Evolutionary conservation across 2,797 vertebrate species (phyloP), one percentile per base, ranked within the genome.

Genomic region (Sylvia borin): DNA sequence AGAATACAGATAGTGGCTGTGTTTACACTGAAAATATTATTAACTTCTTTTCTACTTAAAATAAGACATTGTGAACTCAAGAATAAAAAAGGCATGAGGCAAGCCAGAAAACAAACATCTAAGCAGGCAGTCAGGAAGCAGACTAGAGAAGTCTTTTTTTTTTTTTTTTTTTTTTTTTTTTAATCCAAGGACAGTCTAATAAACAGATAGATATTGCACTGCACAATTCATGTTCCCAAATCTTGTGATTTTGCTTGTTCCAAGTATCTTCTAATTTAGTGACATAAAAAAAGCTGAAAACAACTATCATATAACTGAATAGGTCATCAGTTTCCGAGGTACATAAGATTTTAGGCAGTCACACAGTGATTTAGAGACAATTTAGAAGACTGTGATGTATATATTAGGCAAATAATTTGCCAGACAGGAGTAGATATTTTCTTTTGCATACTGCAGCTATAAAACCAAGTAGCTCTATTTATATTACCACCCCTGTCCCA

Each of bases 401-500:
- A 7, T 29, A 54, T 62, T 92, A 76, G 82, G 54, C 13, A 88
- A 88, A 60, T 53, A 73, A 57, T 70, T 77, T 77, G 5, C 25
- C 25, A 55, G 22, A 31, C 2, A 73, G 7, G 17, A 57, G 13
- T 38, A 70, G 24, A n/a, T 43, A 53, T 74, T 71, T 88, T 80
- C 36, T 66, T 53, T 62, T 7, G 25, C 34, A 45, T 38, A 20
- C 5, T 62, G 85, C 51, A 78, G 10, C n/a, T 66, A 21, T 40
- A 73, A 83, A 79, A 6, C 15, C 15, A 5, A 76, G 29, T 3
- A 64, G 9, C 12, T 85, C 14, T 80, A 51, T 55, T 78, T n/a
- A 7, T 48, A 57, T 31, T 11, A 25, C 26, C 47, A 61, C 0
- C 15, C 8, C 19, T 7, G 11, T 32, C 13, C 26, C 1, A 1